phyloP scores from a whole-genome alignment of 2,888 invertebrate genomes.

The Erpobdella octoculata region DNA sequence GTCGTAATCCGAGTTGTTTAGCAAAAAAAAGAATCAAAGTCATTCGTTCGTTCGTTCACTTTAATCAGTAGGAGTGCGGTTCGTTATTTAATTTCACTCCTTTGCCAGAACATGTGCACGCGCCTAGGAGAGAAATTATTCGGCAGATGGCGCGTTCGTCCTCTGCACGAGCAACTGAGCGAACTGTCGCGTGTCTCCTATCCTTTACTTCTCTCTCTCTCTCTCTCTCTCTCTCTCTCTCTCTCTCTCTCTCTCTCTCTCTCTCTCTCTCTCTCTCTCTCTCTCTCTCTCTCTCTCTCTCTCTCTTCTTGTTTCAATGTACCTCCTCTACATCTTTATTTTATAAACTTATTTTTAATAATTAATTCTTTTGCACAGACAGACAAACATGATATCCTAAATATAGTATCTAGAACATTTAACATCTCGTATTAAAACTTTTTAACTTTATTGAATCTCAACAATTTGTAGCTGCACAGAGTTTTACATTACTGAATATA shows the following conservation, averaged over 20 bases:
- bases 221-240: constrained; percentile 18
- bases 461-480: too few species aligned
- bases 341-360: background rate
- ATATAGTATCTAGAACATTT: too few species aligned
- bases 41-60: too few species aligned
- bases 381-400: too few species aligned
- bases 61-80: background rate
- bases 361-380: too few species aligned
- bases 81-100: constrained; percentile 12
- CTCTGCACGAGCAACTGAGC: too few species aligned
- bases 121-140: constrained; percentile 1
- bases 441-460: too few species aligned
- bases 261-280: constrained; percentile 22
- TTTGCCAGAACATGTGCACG: background rate
- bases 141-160: background rate
- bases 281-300: constrained; percentile 5
- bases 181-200: too few species aligned
- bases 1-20: background rate
- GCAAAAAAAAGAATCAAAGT: constrained; percentile 2
- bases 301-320: background rate
- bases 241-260: constrained; percentile 23
- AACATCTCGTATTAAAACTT: too few species aligned
- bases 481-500: too few species aligned
- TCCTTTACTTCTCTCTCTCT: constrained; percentile 6
- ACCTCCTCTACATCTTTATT: background rate